Conservation (phyloP, 37 sponge, comb jelly and placozoan genomes). For the Beroe ovata region DNA sequence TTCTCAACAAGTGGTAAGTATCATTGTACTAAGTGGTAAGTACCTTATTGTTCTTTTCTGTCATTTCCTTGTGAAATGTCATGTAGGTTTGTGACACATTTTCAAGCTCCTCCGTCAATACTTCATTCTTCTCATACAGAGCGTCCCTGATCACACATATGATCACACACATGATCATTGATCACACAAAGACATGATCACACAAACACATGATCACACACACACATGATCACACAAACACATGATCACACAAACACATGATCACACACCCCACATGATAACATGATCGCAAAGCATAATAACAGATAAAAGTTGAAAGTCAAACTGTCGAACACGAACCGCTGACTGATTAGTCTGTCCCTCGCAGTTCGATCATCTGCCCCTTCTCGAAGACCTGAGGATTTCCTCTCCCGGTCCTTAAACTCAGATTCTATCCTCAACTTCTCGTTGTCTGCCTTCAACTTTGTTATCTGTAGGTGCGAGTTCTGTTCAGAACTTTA, state of each 20-base stretch:
- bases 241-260: too few relatives aligned
- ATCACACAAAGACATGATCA: too few relatives aligned
- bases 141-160: background rate
- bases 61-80: slow-evolving; percentile 48
- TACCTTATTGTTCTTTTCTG: slow-evolving; percentile 42
- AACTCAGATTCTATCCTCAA: slow-evolving; percentile 42
- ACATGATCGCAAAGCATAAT: too few relatives aligned
- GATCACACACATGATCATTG: too few relatives aligned
- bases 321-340: background rate
- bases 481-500: too few relatives aligned
- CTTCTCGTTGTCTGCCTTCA: slow-evolving; percentile 47
- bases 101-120: slow-evolving; percentile 1
- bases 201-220: too few relatives aligned
- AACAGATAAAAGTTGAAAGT: too few relatives aligned
- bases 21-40: background rate
- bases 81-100: slow-evolving; percentile 41
- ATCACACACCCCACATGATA: too few relatives aligned
- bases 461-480: slow-evolving; percentile 22
- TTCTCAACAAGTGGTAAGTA: too few relatives aligned
- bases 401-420: background rate
- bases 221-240: too few relatives aligned
- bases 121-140: slow-evolving; percentile 48
- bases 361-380: slow-evolving; percentile 22
- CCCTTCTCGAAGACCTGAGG: slow-evolving; percentile 11
- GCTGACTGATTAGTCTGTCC: slow-evolving; percentile 29